These are phyloP conservation scores for Dascillus cervinus DNA, from an alignment of 2,888 invertebrate species.

Conservation along the genomic window DNA sequence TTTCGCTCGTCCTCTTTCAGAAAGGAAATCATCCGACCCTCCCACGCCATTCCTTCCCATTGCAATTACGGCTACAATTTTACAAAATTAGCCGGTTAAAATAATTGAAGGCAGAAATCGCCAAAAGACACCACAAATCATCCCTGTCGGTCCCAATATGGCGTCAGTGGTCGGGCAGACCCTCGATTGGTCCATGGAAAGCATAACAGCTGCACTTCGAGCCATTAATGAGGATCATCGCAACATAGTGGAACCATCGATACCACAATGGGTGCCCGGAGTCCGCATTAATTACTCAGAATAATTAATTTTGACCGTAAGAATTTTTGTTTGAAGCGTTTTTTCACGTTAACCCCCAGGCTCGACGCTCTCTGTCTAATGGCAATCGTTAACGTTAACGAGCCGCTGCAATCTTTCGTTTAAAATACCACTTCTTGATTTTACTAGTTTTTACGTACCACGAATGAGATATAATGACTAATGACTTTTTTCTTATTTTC, in stretches of 20 bases:
- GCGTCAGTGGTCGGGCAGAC: slow-evolving; percentile 30
- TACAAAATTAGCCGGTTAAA: too few species aligned
- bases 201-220: slow-evolving; percentile 41
- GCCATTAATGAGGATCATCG: slow-evolving; percentile 39
- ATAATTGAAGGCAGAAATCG: too few species aligned
- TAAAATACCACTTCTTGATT: slow-evolving; percentile 14
- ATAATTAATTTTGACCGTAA: neutral
- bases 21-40: too few species aligned
- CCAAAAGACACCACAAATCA: slow-evolving; percentile 26
- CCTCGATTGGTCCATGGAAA: slow-evolving; percentile 41
- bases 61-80: too few species aligned
- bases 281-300: too few species aligned
- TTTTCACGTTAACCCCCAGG: slow-evolving; percentile 7
- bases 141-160: slow-evolving; percentile 32
- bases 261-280: too few species aligned
- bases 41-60: too few species aligned
- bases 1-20: too few species aligned
- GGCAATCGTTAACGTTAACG: slow-evolving; percentile 17
- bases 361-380: slow-evolving; percentile 13
- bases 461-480: slow-evolving; percentile 17
- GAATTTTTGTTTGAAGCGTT: neutral
- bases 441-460: slow-evolving; percentile 11
- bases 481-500: slow-evolving; percentile 12
- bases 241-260: slow-evolving; percentile 31
- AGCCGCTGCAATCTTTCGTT: slow-evolving; percentile 14